phyloP scores from a whole-genome alignment of 2,888 invertebrate species.

The Aphidius colemani region DNA sequence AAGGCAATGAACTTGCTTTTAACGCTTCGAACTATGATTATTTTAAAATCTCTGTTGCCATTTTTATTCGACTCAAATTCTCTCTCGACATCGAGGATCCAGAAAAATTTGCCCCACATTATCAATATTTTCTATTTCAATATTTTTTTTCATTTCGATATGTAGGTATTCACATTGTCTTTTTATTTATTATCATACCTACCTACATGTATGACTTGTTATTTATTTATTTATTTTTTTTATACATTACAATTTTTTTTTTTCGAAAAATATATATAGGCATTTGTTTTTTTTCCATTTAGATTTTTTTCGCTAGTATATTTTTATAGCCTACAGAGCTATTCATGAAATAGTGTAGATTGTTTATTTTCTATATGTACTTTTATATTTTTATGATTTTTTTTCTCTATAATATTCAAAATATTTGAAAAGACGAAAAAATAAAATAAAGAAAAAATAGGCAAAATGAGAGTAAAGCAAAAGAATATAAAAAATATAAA shows the following conservation, averaged over 20 bases:
- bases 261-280: neutral
- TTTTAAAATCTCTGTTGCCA: neutral
- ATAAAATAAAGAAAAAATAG: slow-evolving; percentile 8
- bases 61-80: neutral
- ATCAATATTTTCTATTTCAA: neutral
- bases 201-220: neutral
- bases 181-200: no score
- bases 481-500: slow-evolving; percentile 9
- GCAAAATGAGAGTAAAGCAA: neutral
- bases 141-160: neutral
- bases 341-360: slow-evolving; percentile 15
- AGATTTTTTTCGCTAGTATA: neutral
- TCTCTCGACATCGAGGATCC: no score
- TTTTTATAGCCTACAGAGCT: neutral
- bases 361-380: slow-evolving; percentile 7
- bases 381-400: neutral
- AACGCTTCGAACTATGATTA: neutral
- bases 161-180: no score
- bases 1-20: neutral
- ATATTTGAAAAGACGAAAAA: slow-evolving; percentile 18
- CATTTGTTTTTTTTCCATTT: neutral
- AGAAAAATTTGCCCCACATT: neutral
- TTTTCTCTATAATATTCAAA: slow-evolving; percentile 11
- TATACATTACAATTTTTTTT: neutral
- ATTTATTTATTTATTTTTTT: slow-evolving; percentile 2